Percentiles rank a stretch among this genome's conserved stretches.
phyloP scores from a whole-genome alignment of 2,888 invertebrate species.

The Morpho helenor region DNA sequence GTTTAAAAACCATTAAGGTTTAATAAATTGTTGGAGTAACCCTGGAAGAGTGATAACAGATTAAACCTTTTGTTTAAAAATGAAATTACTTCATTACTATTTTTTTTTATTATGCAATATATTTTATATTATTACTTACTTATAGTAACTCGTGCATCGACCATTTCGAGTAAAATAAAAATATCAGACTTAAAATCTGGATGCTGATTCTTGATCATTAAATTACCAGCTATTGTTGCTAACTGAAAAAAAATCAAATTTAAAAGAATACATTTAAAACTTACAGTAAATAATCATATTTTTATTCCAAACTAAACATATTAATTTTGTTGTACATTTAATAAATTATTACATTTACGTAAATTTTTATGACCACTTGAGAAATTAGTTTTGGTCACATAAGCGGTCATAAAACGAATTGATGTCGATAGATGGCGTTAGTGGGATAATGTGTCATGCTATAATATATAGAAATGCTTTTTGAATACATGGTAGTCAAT shows the following conservation, averaged over 20 bases:
- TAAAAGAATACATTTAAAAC: not conserved
- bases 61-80: not conserved
- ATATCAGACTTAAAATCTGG: slow-evolving; percentile 85
- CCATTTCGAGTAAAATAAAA: slow-evolving; percentile 70
- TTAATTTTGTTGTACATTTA: not conserved
- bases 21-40: not conserved
- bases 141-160: slow-evolving; percentile 51
- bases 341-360: not conserved
- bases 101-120: not conserved
- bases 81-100: too few relatives aligned
- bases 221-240: slow-evolving; percentile 84
- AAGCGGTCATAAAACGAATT: too few relatives aligned
- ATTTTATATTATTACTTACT: slow-evolving; percentile 35
- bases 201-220: slow-evolving; percentile 82
- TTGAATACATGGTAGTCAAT: too few relatives aligned
- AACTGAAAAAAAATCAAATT: slow-evolving; percentile 55
- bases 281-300: not conserved
- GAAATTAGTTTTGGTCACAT: too few relatives aligned
- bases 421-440: too few relatives aligned
- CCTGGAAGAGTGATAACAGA: not conserved
- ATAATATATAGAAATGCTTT: too few relatives aligned
- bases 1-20: not conserved
- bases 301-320: not conserved
- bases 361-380: too few relatives aligned
- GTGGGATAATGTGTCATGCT: too few relatives aligned